Base-by-base conservation (phyloP, 2,888 invertebrate species). In the Callyntrura guangdongensis region DNA sequence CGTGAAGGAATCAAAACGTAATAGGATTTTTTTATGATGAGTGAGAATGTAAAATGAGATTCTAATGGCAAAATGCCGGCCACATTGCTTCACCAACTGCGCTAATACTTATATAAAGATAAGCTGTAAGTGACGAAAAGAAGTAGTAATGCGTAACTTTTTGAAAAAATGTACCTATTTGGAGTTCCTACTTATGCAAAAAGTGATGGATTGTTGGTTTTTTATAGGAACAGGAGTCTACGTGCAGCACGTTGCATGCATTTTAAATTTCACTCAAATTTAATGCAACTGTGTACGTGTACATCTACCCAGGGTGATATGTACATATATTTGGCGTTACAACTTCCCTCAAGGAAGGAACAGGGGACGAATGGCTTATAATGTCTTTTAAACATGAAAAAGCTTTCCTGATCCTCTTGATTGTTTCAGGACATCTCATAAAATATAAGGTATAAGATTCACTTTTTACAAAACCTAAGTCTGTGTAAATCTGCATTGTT, bases 371-470 rank as follows among this genome's bases (percentile, higher is more conserved):
- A 47, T 0, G 45, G 67, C 67, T 72, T 72, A n/a, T n/a, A 72
- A 72, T 72, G 72, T 47, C 72, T 36, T 45, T 47, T 17, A 1
- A 8, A 72, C 47, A 45, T n/a, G 17, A 72, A 12, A 17, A 45
- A 72, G 72, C 72, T 20, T 45, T 72, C 72, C 72, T 72, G 72
- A 72, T 72, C 25, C 72, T 72, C 47, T 45, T 47, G 9, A 72
- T 72, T 72, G 72, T 72, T 72, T 72, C 47, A 47, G 47, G 45
- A 17, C 72, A 72, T 61, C 6, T 0, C 17, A 56, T 36, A 2
- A 36, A 36, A 6, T n/a, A 56, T 53, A 56, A 61, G 3, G 22
- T 22, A 20, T 8, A 59, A 17, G 17, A 61, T 53, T 53, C 12
- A 53, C 53, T 53, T 53, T n/a, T 53, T 14, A 67, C 67, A 67